A percentile compares a stretch with the other conserved stretches of the same genome.
Conservation (phyloP, 2,113 vertebrate genomes). For the Myrmecophaga tridactyla region DNA sequence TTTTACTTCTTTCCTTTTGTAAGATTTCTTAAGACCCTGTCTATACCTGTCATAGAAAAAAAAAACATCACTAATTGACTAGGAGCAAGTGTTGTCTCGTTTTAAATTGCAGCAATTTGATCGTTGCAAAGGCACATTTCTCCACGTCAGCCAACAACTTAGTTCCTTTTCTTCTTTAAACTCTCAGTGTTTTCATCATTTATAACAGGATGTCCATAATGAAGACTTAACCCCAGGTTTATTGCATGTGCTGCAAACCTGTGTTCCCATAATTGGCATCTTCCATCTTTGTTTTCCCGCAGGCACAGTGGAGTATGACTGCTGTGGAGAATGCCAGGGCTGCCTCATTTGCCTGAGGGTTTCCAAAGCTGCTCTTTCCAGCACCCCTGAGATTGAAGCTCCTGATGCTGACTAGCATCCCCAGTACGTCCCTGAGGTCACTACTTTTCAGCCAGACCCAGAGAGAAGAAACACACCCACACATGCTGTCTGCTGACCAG, state of each 20-base stretch:
- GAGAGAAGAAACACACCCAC: not conserved
- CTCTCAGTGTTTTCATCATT: not conserved
- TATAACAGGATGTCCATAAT: not conserved
- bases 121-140: not conserved
- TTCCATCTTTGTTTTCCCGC: not conserved
- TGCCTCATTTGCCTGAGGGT: conserved; percentile 39
- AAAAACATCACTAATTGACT: not conserved
- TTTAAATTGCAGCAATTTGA: not conserved
- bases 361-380: not conserved
- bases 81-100: not conserved
- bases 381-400: not conserved
- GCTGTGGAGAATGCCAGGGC: no score
- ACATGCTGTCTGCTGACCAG: not conserved
- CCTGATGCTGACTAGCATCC: not conserved
- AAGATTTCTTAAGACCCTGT: not conserved
- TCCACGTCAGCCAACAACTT: not conserved
- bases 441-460: not conserved
- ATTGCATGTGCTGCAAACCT: not conserved
- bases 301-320: not conserved
- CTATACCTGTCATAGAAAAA: not conserved
- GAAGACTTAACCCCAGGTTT: not conserved
- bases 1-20: not conserved
- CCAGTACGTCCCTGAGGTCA: not conserved
- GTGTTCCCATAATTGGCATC: not conserved
- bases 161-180: not conserved